These are phyloP conservation scores for Callipepla californica DNA, from an alignment of 2,113 vertebrate genomes.

Conservation along the genomic window DNA sequence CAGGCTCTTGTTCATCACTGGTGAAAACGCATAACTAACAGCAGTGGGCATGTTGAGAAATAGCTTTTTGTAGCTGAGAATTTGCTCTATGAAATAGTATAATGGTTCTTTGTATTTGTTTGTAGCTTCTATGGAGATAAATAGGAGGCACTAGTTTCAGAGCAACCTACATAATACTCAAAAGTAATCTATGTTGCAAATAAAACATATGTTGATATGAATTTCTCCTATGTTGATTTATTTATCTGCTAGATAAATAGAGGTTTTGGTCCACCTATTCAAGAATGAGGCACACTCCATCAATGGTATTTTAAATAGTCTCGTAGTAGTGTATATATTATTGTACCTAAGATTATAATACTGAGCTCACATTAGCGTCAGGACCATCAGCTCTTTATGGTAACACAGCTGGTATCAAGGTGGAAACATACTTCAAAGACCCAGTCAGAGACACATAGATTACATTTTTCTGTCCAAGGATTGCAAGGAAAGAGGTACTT, in stretches of 20 bases:
- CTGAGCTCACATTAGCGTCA: neutral
- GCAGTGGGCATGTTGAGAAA: no score
- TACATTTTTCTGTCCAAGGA: neutral
- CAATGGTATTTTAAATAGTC: neutral
- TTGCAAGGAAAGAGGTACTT: neutral
- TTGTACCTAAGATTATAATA: neutral
- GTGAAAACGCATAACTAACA: no score
- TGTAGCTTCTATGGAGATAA: no score
- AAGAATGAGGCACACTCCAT: neutral
- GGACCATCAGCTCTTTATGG: neutral
- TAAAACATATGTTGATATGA: neutral
- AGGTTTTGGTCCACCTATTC: neutral
- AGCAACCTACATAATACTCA: neutral
- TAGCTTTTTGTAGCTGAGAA: no score
- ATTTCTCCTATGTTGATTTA: neutral
- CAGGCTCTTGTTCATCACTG: no score
- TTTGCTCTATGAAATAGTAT: no score
- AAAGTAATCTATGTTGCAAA: neutral
- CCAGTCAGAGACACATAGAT: neutral
- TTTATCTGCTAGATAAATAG: neutral
- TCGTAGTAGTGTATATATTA: neutral
- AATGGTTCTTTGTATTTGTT: no score
- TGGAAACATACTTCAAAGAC: neutral
- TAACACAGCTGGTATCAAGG: neutral
- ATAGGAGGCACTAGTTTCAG: no score